A percentile compares a stretch with the other conserved stretches of the same genome.
These are phyloP conservation scores for Folsomia manolachei DNA, from an alignment of 2,888 invertebrate species.

Conservation along the genomic window DNA sequence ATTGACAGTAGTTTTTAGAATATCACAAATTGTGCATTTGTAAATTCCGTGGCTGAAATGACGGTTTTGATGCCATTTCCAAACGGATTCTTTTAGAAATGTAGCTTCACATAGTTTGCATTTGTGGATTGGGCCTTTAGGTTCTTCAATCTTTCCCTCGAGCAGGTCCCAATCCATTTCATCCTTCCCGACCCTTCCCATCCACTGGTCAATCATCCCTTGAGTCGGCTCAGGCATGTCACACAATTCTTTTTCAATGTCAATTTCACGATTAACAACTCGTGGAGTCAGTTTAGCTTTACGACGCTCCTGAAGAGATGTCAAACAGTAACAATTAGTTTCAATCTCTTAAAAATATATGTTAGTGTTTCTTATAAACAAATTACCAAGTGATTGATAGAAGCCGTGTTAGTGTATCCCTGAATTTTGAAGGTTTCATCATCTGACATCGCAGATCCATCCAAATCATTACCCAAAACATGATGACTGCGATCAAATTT, in stretches of 20 bases:
- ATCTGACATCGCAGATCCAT: not conserved
- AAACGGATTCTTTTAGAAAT: slow-evolving; percentile 38
- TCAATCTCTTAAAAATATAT: not conserved
- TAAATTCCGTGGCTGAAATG: slow-evolving; percentile 47
- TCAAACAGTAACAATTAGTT: not conserved
- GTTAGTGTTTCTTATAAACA: not conserved
- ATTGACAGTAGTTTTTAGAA: slow-evolving; percentile 33
- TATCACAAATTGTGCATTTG: slow-evolving; percentile 47
- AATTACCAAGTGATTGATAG: not conserved
- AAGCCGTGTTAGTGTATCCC: not conserved
- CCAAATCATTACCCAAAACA: no score
- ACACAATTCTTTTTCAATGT: slow-evolving; percentile 23
- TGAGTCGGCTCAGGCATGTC: slow-evolving; percentile 31
- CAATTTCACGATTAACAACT: slow-evolving; percentile 31
- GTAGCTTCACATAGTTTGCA: slow-evolving; percentile 41
- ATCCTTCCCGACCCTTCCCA: slow-evolving; percentile 38
- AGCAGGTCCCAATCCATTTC: not conserved
- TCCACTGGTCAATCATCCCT: slow-evolving; percentile 43
- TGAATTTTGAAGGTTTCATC: slow-evolving; percentile 1
- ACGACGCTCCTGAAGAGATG: slow-evolving; percentile 17
- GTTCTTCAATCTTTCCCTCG: slow-evolving; percentile 11
- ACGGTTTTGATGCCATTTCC: slow-evolving; percentile 48
- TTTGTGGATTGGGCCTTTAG: not conserved
- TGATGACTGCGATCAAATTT: no score
- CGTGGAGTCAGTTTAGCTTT: slow-evolving; percentile 25